These are phyloP conservation scores for Diprion similis DNA, from an alignment of 1,140 invertebrate species.

Conservation along the genomic window DNA sequence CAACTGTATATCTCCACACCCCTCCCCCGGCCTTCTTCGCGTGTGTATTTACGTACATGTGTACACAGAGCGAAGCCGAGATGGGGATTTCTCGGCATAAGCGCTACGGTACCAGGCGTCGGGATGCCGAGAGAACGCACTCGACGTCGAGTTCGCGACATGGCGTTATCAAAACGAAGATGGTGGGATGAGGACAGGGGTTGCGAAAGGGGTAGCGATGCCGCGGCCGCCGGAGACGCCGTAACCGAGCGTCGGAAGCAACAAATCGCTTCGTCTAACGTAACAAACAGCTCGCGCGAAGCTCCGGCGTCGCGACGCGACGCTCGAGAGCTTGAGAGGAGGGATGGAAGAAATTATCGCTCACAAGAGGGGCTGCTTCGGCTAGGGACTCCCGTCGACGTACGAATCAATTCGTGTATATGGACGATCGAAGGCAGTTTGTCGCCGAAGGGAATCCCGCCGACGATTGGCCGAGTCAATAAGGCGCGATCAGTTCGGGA, in stretches of 20 bases:
- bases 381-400: no score
- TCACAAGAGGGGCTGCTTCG: no score
- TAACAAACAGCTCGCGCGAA: constrained; percentile 39
- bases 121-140: neutral
- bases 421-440: neutral
- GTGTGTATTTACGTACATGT: no score
- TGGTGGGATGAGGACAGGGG: no score
- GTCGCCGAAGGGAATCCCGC: neutral
- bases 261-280: constrained; percentile 44
- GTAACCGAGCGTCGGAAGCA: constrained; percentile 21
- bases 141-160: neutral
- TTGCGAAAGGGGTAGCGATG: no score
- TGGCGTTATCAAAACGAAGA: no score
- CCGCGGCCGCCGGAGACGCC: neutral
- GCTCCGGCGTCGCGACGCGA: constrained; percentile 23
- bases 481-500: neutral
- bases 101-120: neutral
- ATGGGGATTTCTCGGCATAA: neutral
- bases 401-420: neutral
- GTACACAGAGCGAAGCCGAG: neutral
- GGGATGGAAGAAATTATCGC: no score
- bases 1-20: neutral
- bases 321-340: no score
- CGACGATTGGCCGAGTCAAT: neutral
- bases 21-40: neutral